These are phyloP conservation scores for Standfussiana lucernea DNA, from an alignment of 2,888 invertebrate species.

Conservation along the genomic window DNA sequence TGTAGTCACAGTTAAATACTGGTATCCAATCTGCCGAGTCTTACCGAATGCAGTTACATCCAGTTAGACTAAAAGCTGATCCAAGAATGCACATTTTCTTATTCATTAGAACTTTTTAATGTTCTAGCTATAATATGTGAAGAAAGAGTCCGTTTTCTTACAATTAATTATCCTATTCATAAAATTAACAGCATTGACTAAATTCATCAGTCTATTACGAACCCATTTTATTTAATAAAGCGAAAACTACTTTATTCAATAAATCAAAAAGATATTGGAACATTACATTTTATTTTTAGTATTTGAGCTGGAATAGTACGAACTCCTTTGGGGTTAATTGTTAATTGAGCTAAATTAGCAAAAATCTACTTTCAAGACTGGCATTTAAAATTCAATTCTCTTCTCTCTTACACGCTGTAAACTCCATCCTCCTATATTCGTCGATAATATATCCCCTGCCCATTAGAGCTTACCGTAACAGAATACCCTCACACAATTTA, in stretches of 20 bases:
- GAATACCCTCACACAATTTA: constrained; percentile 54
- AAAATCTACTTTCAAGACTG: not conserved
- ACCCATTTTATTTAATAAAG: too few relatives aligned
- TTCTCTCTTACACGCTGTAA: not conserved
- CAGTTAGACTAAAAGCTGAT: not conserved
- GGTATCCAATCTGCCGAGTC: not conserved
- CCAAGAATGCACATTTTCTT: not conserved
- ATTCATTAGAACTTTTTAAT: too few relatives aligned
- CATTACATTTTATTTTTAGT: too few relatives aligned
- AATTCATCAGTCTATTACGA: not conserved
- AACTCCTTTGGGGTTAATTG: too few relatives aligned
- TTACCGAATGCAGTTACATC: not conserved
- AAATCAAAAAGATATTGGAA: too few relatives aligned
- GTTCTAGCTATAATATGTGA: not conserved
- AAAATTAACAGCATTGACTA: too few relatives aligned
- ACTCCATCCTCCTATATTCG: constrained; percentile 25
- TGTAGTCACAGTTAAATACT: too few relatives aligned
- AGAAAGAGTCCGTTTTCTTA: not conserved
- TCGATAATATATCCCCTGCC: constrained; percentile 26
- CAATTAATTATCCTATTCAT: not conserved
- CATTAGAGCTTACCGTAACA: constrained; percentile 50
- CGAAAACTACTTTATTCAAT: too few relatives aligned
- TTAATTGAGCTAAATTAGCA: too few relatives aligned
- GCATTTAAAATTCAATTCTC: not conserved
- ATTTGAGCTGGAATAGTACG: too few relatives aligned